Evolutionary conservation across 2,113 vertebrate genomes (phyloP).

Genomic region (Protobothrops flavoviridis): DNA sequence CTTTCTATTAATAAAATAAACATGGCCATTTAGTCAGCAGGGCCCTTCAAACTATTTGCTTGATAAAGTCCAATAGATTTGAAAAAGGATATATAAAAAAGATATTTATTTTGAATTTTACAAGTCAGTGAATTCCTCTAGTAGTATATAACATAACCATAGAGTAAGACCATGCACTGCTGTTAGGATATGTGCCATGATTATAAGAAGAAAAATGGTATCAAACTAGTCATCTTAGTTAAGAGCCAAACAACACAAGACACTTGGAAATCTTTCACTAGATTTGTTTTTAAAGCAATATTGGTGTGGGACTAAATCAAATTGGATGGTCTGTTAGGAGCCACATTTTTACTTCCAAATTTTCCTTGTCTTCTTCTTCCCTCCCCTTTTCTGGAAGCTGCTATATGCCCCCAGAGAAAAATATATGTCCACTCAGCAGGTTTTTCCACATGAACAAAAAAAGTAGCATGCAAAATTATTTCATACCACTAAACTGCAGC

Average conservation of each 20-base stretch:
- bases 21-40: slow-evolving; percentile 45
- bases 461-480: not conserved
- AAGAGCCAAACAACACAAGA: not conserved
- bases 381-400: not conserved
- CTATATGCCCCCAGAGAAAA: not conserved
- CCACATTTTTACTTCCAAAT: not conserved
- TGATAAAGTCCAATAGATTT: slow-evolving; percentile 54
- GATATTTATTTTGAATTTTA: slow-evolving; percentile 45
- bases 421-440: not conserved
- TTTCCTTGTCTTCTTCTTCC: not conserved
- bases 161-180: not conserved
- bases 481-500: not conserved
- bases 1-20: slow-evolving; percentile 25
- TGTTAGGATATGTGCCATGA: not conserved
- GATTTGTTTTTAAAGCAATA: not conserved
- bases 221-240: not conserved
- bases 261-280: not conserved
- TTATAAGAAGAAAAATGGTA: not conserved
- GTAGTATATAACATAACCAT: not conserved
- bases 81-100: slow-evolving; percentile 57
- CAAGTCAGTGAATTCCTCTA: slow-evolving; percentile 1
- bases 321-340: not conserved
- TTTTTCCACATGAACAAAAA: not conserved
- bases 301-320: not conserved
- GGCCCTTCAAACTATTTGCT: slow-evolving; percentile 44